Evolutionary conservation across 2,888 invertebrate genomes (phyloP), one percentile per base, ranked within the genome.

Genomic region (Luffia ferchaultella): DNA sequence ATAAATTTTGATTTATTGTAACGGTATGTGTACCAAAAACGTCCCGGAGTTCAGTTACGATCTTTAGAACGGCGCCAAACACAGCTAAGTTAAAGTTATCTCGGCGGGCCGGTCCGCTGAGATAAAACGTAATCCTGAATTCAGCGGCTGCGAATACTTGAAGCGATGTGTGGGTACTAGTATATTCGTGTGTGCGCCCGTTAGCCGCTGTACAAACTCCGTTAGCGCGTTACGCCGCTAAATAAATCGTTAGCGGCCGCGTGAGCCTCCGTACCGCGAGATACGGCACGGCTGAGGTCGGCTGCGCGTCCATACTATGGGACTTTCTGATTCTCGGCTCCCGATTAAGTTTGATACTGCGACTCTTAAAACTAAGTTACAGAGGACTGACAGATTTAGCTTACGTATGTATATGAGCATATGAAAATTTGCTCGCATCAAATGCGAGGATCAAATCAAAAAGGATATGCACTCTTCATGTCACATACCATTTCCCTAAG

Each of bases 181-280:
- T 7, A 12, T 3, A 3, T 3, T 12, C 30, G 30, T 30, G 30
- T 30, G 30, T 30, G 66, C 64, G 61, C 52, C 61, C 62, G 70
- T 70, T 73, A 72, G 68, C 70, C 67, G 70, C 67, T 68, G 71
- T 76, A 76, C 76, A 80, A 80, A 74, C 71, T 71, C 76, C 74
- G 76, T 78, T 78, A 79, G 70, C 70, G 64, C 72, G 75, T 75
- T 73, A 69, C 70, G 71, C 78, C 41, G 65, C 77, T 79, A 76
- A 79, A 80, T 80, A 82, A 82, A 80, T 79, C 78, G 79, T 78
- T 74, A 77, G 72, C 67, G 16, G 67, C 70, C 70, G 77, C 73
- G 76, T 72, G 73, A 73, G 68, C 42, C 55, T 58, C 59, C 58
- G 30, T 12, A 12, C 30, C 30, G 30, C 67, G 70, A 72, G 79